Evolutionary conservation across 2,113 vertebrate genomes (phyloP), one percentile per base, ranked within the genome.

Genomic region (Perognathus longimembris): DNA sequence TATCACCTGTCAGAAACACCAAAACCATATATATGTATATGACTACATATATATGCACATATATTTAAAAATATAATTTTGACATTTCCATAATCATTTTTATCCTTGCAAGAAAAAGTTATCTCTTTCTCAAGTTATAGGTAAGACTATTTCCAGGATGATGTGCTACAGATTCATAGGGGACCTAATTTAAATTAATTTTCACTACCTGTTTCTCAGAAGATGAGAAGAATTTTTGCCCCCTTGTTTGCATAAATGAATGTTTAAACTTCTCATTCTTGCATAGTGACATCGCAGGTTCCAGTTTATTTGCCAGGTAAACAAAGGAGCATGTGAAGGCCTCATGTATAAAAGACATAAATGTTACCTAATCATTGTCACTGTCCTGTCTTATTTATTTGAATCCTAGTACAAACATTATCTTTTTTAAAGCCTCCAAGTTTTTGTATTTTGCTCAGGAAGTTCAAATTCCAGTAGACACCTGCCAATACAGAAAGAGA

Each of bases 291-390:
- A 96, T 97, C 95, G 97, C 85, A 91, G 85, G 84, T 73, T 71
- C 61, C 6, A 42, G 63, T 85, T 95, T 24, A 1, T 54, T 89
- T 92, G 90, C 73, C 92, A 94, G 89, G 94, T 97, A 97, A 97
- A 96, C 91, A 97, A 97, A 90, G 95, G 93, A 96, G 92, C 95
- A 95, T 94, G 95, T 93, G 93, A 95, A 95, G 93, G 79, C 92
- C 85, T 96, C 93, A 89, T 0, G 2, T 91, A 79, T 69, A 85
- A 69, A 92, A 95, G 90, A 61, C 28, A 80, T n/a, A 96, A 94
- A 87, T 84, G 95, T 95, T 82, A 84, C 77, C 76, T 96, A 80
- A 74, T 64, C 89, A 22, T 28, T 77, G 36, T 87, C 36, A 63
- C n/a, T 38, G 14, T 59, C 92, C 66, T 15, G 5, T 7, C 28